A percentile compares a stretch with the other conserved stretches of the same genome.
These are phyloP conservation scores for Danio kyathit DNA, from an alignment of 2,797 vertebrate species.

Conservation along the genomic window DNA sequence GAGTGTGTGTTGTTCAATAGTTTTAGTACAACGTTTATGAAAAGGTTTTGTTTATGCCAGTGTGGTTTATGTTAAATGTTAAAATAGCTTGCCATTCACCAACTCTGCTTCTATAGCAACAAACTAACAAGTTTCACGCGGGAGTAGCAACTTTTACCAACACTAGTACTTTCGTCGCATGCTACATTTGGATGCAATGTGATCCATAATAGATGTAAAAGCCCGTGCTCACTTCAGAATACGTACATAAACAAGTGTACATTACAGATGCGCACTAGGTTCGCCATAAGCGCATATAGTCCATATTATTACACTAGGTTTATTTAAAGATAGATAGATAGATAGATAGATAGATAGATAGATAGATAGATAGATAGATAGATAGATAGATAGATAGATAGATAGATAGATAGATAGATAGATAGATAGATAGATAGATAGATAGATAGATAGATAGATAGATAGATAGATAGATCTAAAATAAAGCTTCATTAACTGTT, in stretches of 20 bases:
- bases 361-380: neutral
- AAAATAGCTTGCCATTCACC: too few species aligned
- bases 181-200: neutral
- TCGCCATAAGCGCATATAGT: neutral
- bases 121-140: conserved; percentile 37
- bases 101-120: conserved; percentile 54
- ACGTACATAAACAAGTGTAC: neutral
- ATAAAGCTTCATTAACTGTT: neutral
- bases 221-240: too few species aligned
- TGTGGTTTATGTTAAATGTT: too few species aligned
- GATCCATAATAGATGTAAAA: neutral
- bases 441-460: neutral
- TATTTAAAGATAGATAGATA: conserved; percentile 2
- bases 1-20: too few species aligned
- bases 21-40: too few species aligned
- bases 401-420: neutral
- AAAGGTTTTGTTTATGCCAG: too few species aligned
- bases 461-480: neutral
- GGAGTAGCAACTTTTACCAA: conserved; percentile 1
- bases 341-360: neutral
- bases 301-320: neutral
- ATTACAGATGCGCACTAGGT: neutral
- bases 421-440: neutral
- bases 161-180: neutral
- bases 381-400: neutral